Conservation (phyloP, 2,797 vertebrate genomes). For the Sebastes cheni region DNA sequence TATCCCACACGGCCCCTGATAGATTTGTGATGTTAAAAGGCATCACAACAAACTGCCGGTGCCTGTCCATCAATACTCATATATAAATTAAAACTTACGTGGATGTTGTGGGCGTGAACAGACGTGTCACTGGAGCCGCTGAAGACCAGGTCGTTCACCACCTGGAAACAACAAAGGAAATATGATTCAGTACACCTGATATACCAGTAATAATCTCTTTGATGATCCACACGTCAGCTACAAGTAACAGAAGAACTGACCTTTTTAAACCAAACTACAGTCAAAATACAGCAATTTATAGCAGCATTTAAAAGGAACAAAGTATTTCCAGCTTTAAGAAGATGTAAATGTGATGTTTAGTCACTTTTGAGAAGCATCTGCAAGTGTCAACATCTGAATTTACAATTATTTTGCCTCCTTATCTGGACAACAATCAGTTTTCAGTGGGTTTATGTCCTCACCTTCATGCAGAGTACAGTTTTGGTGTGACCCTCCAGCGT, state of each 20-base stretch:
- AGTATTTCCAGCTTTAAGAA: background rate
- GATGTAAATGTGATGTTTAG: background rate
- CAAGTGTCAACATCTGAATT: background rate
- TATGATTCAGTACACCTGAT: background rate
- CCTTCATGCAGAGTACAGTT: constrained; percentile 97
- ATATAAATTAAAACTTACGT: constrained; percentile 81
- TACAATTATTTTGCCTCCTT: background rate
- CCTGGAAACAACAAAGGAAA: constrained; percentile 73
- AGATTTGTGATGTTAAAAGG: background rate
- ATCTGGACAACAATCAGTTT: background rate
- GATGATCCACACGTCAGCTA: background rate
- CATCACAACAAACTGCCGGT: background rate
- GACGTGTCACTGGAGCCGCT: constrained; percentile 97
- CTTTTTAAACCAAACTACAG: background rate
- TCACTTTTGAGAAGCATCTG: background rate
- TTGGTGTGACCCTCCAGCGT: constrained; percentile 93
- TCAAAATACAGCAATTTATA: background rate
- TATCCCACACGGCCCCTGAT: too few relatives aligned
- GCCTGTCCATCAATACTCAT: background rate
- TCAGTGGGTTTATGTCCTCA: constrained; percentile 32
- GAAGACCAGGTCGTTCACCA: constrained; percentile 98
- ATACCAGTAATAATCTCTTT: background rate
- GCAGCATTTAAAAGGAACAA: background rate
- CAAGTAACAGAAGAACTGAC: background rate
- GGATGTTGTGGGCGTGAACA: constrained; percentile 96